Evolutionary conservation across 2,797 vertebrate species (phyloP), one percentile per base, ranked within the genome.

Genomic region (Cryptoprocta ferox): DNA sequence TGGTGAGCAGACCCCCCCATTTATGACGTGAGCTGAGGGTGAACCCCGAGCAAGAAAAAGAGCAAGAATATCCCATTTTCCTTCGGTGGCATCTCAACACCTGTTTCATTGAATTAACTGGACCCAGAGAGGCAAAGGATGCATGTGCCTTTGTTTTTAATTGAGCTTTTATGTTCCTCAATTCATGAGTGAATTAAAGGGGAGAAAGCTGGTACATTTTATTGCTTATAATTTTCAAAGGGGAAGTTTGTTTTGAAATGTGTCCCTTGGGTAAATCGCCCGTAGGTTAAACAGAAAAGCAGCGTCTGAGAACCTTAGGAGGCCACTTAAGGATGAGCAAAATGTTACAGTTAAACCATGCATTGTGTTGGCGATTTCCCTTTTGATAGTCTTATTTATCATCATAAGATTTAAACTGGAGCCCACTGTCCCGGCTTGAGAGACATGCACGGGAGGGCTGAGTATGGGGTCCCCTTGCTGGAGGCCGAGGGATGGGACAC

Each of bases 381-480:
- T 42, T n/a, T 19, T 35, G 19, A 16, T 6, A 2, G 16, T 84
- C 50, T 56, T 53, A 14, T 15, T 71, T n/a, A 18, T 32, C 42
- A 1, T 28, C 53, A 0, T 53, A 10, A 63, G 70, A 8, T 16
- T 32, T 35, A 37, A 42, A 1, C 42, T 35, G 16, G 5, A 79
- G 63, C 53, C 28, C 5, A 24, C 21, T 19, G 13, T 19, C 45
- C 12, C 0, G 4, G 8, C 8, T 14, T 0, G 1, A 59, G 19
- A 24, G 65, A 3, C 16, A 9, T 0, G 0, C 1, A 2, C 16
- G 2, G 76, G 48, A 53, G n/a, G 32, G 16, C 4, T 26, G 42
- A 28, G 28, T 0, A 1, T 21, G 18, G 24, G 42, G 6, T 11
- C 4, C 30, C n/a, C 50, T 50, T 2, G 10, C 8, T 2, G 42